Evolutionary conservation across 2,113 vertebrate species (phyloP).

Genomic region (Chloropsis cyanopogon): DNA sequence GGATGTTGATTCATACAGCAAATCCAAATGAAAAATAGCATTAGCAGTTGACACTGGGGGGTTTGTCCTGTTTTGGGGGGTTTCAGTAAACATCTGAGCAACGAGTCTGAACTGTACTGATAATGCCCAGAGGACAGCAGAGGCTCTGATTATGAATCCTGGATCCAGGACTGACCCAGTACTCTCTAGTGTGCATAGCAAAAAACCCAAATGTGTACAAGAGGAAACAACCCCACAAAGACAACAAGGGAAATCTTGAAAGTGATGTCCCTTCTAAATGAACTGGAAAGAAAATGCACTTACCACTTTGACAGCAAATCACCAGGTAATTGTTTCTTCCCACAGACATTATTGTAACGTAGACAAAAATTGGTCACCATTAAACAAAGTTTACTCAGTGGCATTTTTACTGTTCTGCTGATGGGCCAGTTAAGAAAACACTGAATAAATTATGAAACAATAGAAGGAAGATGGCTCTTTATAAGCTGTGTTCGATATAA

Average conservation of each 20-base stretch:
- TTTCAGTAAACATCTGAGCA: background rate
- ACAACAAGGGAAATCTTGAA: constrained; percentile 1
- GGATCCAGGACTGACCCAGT: background rate
- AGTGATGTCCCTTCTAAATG: constrained; percentile 33
- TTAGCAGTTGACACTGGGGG: background rate
- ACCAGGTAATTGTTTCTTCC: constrained; percentile 52
- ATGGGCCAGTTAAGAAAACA: constrained; percentile 54
- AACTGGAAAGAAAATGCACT: constrained; percentile 43
- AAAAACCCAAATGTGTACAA: background rate
- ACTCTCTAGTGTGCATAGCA: background rate
- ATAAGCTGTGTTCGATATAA: constrained; percentile 40
- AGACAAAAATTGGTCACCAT: constrained; percentile 54
- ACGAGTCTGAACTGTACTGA: background rate
- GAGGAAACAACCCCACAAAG: background rate
- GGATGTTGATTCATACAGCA: background rate
- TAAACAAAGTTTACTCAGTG: constrained; percentile 63
- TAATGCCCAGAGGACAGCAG: background rate
- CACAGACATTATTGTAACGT: constrained; percentile 47
- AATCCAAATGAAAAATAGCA: background rate
- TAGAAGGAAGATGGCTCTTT: constrained; percentile 17
- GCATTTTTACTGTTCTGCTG: constrained; percentile 56
- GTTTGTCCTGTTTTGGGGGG: background rate
- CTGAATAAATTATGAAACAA: constrained; percentile 66
- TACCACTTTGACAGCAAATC: constrained; percentile 26
- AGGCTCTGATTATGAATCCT: background rate